These are phyloP conservation scores for Leptinotarsa juncta DNA, from an alignment of 2,888 invertebrate genomes.

Conservation along the genomic window DNA sequence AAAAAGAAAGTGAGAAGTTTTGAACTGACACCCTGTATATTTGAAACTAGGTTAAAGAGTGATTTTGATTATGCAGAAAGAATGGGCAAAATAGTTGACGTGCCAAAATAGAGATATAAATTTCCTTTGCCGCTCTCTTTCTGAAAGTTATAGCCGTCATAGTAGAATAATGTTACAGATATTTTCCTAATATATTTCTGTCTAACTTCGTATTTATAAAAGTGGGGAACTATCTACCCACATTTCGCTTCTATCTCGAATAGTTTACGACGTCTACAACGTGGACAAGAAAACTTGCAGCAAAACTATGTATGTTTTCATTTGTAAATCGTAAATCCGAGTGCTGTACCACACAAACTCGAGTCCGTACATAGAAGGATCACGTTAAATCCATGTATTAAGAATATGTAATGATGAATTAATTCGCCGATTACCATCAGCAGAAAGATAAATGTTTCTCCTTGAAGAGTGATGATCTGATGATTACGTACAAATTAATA, in stretches of 20 bases:
- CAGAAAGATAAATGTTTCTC: slow-evolving; percentile 24
- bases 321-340: slow-evolving; percentile 8
- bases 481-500: slow-evolving; percentile 21
- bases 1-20: no score
- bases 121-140: no score
- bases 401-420: slow-evolving; percentile 26
- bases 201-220: neutral
- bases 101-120: no score
- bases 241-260: neutral
- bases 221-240: slow-evolving; percentile 1
- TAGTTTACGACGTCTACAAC: neutral
- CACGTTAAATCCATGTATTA: slow-evolving; percentile 17
- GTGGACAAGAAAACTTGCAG: slow-evolving; percentile 8
- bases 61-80: no score
- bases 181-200: neutral
- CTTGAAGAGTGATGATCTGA: slow-evolving; percentile 22
- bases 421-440: slow-evolving; percentile 23
- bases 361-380: slow-evolving; percentile 18
- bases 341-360: slow-evolving; percentile 18
- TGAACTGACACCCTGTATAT: no score
- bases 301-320: slow-evolving; percentile 10
- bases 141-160: no score
- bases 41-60: no score
- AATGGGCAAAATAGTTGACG: no score
- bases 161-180: no score